phyloP scores from a whole-genome alignment of 2,113 vertebrate species.

The Echinops telfairi region DNA sequence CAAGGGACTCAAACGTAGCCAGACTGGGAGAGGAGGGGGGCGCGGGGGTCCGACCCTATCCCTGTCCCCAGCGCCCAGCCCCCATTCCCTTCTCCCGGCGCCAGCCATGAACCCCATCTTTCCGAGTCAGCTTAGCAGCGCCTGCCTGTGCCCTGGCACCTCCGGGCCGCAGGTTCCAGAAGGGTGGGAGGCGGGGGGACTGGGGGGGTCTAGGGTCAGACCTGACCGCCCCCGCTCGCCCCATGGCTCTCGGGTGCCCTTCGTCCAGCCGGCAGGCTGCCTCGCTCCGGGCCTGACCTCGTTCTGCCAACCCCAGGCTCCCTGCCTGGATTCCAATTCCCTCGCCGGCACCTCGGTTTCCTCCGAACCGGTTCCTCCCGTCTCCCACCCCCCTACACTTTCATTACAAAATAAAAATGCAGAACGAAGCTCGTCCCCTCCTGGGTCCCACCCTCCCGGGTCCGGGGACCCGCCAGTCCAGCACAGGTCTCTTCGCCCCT shows the following conservation, averaged over 20 bases:
- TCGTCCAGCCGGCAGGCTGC: background rate
- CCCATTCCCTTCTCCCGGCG: background rate
- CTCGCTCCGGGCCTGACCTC: background rate
- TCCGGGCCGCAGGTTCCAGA: background rate
- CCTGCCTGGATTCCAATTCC: slow-evolving; percentile 3
- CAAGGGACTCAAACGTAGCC: background rate
- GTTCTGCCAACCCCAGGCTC: background rate
- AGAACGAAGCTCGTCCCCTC: background rate
- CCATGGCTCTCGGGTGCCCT: background rate
- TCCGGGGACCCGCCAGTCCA: background rate
- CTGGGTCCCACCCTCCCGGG: background rate
- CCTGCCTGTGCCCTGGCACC: background rate
- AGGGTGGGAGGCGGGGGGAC: background rate
- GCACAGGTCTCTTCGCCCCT: background rate
- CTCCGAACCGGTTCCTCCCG: background rate
- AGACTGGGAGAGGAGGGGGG: background rate
- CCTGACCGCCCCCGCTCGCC: background rate
- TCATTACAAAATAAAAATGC: background rate
- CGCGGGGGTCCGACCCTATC: background rate
- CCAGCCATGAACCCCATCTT: background rate
- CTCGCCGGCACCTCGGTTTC: slow-evolving; percentile 24
- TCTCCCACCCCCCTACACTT: slow-evolving; percentile 1
- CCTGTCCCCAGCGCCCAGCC: background rate
- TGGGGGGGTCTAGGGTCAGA: no score
- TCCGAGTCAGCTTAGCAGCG: background rate